Conservation (phyloP, 1,140 invertebrate genomes). For the Elymnias hypermnestra region DNA sequence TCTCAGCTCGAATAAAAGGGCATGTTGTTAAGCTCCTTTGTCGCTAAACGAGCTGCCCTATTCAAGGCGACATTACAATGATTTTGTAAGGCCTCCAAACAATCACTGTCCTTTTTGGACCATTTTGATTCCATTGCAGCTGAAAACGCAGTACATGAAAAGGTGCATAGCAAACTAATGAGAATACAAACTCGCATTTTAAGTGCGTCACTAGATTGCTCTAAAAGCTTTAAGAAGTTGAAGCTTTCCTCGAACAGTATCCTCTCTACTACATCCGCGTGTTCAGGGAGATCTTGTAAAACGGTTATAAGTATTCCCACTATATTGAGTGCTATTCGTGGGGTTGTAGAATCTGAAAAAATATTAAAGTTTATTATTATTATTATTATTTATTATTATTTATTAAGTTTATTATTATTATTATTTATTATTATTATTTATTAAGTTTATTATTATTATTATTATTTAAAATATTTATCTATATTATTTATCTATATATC, state of each 20-base stretch:
- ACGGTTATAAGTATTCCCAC: conserved; percentile 85
- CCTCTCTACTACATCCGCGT: conserved; percentile 84
- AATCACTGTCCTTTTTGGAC: conserved; percentile 58
- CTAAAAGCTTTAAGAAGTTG: conserved; percentile 78
- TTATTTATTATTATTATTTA: too few species aligned
- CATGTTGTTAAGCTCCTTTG: conserved; percentile 59
- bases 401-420: too few species aligned
- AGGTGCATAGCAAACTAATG: conserved; percentile 80
- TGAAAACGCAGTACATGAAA: conserved; percentile 80
- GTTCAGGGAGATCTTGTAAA: conserved; percentile 84
- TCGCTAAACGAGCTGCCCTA: conserved; percentile 62
- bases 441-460: too few species aligned
- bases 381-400: neutral
- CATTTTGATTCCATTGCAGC: conserved; percentile 78
- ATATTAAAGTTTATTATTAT: too few species aligned
- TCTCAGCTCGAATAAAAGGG: conserved; percentile 49
- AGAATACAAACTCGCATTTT: conserved; percentile 81
- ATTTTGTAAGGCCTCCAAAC: conserved; percentile 55
- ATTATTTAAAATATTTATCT: too few species aligned
- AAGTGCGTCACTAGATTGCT: conserved; percentile 78
- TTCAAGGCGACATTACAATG: conserved; percentile 68
- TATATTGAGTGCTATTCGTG: conserved; percentile 80
- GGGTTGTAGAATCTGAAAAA: conserved; percentile 78
- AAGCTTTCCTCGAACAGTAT: conserved; percentile 78
- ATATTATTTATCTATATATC: too few species aligned